Conservation (phyloP, 2,888 invertebrate genomes). For the Aphrophora alni region DNA sequence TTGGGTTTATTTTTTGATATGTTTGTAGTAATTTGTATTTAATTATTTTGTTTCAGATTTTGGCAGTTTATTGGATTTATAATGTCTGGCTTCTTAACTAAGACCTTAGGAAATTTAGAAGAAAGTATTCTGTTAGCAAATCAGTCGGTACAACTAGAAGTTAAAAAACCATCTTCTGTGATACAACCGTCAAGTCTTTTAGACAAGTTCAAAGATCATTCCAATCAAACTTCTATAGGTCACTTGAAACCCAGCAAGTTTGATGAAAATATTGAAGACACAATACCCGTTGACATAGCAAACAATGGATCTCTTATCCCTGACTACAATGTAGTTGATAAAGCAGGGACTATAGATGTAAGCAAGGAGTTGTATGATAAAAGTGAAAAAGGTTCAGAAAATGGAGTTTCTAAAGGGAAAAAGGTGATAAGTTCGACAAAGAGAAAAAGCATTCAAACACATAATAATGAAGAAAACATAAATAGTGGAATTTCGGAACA, state of each 20-base stretch:
- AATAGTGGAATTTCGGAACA: not conserved
- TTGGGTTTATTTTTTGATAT: no score
- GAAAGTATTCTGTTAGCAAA: not conserved
- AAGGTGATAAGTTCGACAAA: not conserved
- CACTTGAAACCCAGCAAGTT: conserved; percentile 51
- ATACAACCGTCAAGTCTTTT: not conserved
- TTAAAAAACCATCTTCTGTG: not conserved
- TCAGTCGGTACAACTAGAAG: not conserved
- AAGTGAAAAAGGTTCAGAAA: not conserved
- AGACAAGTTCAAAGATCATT: not conserved
- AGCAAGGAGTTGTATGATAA: conserved; percentile 26
- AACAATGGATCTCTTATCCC: conserved; percentile 38
- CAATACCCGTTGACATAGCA: conserved; percentile 50
- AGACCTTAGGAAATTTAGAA: not conserved
- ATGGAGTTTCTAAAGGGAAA: not conserved
- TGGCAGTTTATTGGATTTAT: not conserved
- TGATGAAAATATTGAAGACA: conserved; percentile 52
- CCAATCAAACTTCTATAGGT: not conserved
- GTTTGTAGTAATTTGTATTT: no score
- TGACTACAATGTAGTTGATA: conserved; percentile 26
- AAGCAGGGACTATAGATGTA: conserved; percentile 32
- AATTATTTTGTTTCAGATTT: not conserved
- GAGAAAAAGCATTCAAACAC: not conserved
- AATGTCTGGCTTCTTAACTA: not conserved
- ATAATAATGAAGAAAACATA: not conserved